Evolutionary conservation across 2,888 invertebrate genomes (phyloP).

Genomic region (Oconnorella tubifera): DNA sequence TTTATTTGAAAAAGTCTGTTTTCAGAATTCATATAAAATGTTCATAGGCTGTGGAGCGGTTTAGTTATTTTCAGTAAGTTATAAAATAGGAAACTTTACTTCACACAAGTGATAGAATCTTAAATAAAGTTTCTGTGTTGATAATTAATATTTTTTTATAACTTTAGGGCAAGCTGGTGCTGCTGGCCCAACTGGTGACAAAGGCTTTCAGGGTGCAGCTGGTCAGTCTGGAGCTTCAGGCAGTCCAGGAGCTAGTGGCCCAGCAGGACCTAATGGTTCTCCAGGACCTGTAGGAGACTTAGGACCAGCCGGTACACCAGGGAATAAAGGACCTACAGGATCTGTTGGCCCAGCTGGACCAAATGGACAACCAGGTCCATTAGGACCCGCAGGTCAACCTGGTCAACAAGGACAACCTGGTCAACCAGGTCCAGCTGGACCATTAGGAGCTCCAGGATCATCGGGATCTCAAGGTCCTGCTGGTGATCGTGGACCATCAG

Average conservation of each 20-base stretch:
- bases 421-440: conserved; percentile 61
- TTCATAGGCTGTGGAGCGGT: no score
- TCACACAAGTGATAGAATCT: no score
- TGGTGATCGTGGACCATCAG: neutral
- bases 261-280: conserved; percentile 67
- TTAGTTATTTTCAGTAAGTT: no score
- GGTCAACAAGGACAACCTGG: conserved; percentile 62
- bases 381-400: conserved; percentile 59
- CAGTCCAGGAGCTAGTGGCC: conserved; percentile 11
- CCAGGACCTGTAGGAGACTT: conserved; percentile 42
- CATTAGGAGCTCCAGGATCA: conserved; percentile 15
- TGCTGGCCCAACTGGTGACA: conserved; percentile 10
- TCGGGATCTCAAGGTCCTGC: conserved; percentile 40
- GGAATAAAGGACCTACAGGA: conserved; percentile 13
- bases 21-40: no score
- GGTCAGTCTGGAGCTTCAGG: conserved; percentile 17
- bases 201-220: conserved; percentile 16
- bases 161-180: conserved; percentile 15
- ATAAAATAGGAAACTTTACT: no score
- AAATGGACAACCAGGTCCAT: conserved; percentile 23
- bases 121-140: no score
- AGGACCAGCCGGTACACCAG: conserved; percentile 14
- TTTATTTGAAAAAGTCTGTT: neutral
- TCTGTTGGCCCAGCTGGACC: conserved; percentile 25
- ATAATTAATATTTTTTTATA: no score